These are phyloP conservation scores for Yponomeuta evonymella DNA, from an alignment of 2,888 invertebrate genomes.

Conservation along the genomic window DNA sequence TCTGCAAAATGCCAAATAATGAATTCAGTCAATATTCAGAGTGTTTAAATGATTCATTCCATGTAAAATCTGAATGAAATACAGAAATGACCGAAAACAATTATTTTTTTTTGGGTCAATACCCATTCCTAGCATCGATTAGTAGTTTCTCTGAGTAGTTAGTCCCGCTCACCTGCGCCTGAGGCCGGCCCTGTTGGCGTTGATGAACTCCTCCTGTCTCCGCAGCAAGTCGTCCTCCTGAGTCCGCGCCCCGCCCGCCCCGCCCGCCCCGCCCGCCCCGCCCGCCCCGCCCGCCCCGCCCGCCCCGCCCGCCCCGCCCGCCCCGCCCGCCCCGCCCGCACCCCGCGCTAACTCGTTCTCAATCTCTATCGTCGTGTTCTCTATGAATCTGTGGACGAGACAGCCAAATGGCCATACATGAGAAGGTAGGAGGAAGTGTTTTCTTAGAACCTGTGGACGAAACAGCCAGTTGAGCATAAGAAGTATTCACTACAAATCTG, in stretches of 20 bases:
- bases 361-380: slow-evolving; percentile 68
- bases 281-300: slow-evolving; percentile 11
- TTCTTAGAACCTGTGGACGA: no score
- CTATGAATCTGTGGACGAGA: slow-evolving; percentile 51
- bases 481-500: no score
- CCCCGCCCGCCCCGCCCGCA: neutral
- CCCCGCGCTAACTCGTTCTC: slow-evolving; percentile 53
- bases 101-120: no score
- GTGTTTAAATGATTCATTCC: no score
- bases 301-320: slow-evolving; percentile 21
- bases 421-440: no score
- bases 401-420: no score
- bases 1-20: no score
- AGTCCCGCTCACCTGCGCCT: slow-evolving; percentile 42
- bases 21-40: no score
- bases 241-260: slow-evolving; percentile 24
- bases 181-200: slow-evolving; percentile 60
- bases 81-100: no score
- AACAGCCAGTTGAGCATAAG: no score
- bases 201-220: slow-evolving; percentile 68
- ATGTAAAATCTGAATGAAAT: no score
- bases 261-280: slow-evolving; percentile 9
- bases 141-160: neutral
- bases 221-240: slow-evolving; percentile 54
- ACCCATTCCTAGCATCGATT: no score